These are phyloP conservation scores for Xestoiulus laeticollis DNA, from an alignment of 2,888 invertebrate genomes.

Conservation along the genomic window DNA sequence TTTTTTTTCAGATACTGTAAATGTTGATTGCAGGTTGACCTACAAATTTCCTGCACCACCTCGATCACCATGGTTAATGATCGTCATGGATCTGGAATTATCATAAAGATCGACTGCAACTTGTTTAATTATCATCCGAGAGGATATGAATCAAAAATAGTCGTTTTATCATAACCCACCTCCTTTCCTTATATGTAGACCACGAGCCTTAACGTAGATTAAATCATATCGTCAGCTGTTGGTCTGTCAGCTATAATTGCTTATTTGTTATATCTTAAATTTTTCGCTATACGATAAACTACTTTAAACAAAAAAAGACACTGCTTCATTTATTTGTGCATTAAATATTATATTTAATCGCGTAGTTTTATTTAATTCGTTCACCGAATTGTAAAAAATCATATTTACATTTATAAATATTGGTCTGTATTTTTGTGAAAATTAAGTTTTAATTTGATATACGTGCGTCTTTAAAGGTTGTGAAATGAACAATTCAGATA, in stretches of 20 bases:
- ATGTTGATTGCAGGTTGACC: constrained; percentile 23
- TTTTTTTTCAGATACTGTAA: constrained; percentile 3
- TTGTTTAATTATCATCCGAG: constrained; percentile 22
- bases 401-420: constrained; percentile 29
- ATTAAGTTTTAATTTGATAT: constrained; percentile 14
- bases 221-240: constrained; percentile 48
- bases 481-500: constrained; percentile 24
- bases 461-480: background rate
- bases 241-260: constrained; percentile 32
- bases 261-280: background rate
- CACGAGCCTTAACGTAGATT: constrained; percentile 48
- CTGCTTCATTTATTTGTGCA: background rate
- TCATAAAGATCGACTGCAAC: background rate
- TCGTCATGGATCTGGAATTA: constrained; percentile 2
- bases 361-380: background rate
- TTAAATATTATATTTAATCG: background rate
- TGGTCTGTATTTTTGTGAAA: constrained; percentile 35
- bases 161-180: constrained; percentile 48
- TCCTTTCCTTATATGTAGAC: constrained; percentile 44
- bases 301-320: background rate
- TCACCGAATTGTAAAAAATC: constrained; percentile 4
- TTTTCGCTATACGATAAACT: background rate
- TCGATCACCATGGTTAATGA: background rate
- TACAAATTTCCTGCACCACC: background rate
- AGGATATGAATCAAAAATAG: constrained; percentile 39